Percentiles rank a stretch among this genome's conserved stretches.
These are phyloP conservation scores for Laspeyria flexula DNA, from an alignment of 2,888 invertebrate genomes.

Conservation along the genomic window DNA sequence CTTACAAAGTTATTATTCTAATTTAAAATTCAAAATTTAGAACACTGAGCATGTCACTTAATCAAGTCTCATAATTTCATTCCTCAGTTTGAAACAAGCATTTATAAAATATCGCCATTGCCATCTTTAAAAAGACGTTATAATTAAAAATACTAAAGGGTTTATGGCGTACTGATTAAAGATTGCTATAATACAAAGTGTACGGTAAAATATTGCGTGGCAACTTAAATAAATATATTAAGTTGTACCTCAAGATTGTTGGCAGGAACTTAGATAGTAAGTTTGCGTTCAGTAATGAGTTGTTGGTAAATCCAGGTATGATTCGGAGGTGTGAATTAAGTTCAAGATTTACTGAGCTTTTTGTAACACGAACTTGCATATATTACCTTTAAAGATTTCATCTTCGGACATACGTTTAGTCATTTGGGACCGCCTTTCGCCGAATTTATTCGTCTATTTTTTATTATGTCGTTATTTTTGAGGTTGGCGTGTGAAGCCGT, in stretches of 20 bases:
- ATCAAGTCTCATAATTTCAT: conserved; percentile 30
- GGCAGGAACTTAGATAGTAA: conserved; percentile 31
- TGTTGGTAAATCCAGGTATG: conserved; percentile 14
- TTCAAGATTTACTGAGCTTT: conserved; percentile 1
- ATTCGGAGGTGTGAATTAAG: conserved; percentile 10
- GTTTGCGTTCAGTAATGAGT: conserved; percentile 16
- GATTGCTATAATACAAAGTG: conserved; percentile 51
- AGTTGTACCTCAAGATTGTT: conserved; percentile 26
- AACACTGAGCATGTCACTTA: not conserved
- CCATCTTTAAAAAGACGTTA: conserved; percentile 16
- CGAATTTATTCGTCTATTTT: not conserved
- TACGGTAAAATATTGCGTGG: conserved; percentile 46
- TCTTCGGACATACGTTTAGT: not conserved
- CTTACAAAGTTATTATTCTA: too few relatives aligned
- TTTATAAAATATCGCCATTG: conserved; percentile 19
- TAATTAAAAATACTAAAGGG: conserved; percentile 50
- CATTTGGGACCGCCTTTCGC: not conserved
- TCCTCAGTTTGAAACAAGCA: conserved; percentile 14
- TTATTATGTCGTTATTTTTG: not conserved
- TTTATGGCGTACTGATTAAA: conserved; percentile 47
- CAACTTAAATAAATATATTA: conserved; percentile 37
- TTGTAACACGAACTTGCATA: conserved; percentile 10
- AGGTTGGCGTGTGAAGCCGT: not conserved
- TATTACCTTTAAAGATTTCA: conserved; percentile 4
- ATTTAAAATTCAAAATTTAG: too few relatives aligned